Base-by-base conservation (phyloP, 2,888 invertebrate genomes). In the Peribatodes rhomboidaria region DNA sequence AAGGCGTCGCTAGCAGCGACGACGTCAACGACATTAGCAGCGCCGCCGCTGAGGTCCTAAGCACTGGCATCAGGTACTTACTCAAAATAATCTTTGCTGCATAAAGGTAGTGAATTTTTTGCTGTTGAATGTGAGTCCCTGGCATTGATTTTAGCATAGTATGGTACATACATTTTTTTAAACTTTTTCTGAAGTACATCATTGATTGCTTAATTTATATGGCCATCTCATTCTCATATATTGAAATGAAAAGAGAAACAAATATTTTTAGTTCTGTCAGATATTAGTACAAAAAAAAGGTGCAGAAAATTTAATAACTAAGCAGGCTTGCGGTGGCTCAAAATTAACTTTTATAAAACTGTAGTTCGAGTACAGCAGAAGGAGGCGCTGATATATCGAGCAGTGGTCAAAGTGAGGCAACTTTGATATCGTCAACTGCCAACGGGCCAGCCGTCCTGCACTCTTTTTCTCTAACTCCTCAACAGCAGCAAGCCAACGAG, bases 1-100 rank as follows among this genome's bases (percentile, higher is more conserved):
- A 92, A 67, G 93, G 93, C 2, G 94, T 93, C 0, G 93, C 93
- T 3, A 93, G 93, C 77, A 93, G 93, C 67, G 94, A 94, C 67
- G 93, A 93, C 72, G 91, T 93, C 4, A 92, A 93, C 61, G 93
- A 93, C 58, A 93, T 93, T 50, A 93, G 92, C 69, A 93, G 93
- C 71, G 94, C 92, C 0, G 90, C 93, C 0, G 89, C 89, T 57
- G 92, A 92, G 33, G 80, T 84, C 0, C 84, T 88, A 55, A 89
- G 88, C 67, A 89, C 93, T 52, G 94, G 89, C 6, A 94, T 94
- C 52, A 92, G 92, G 92, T 91, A 77, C 61, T 49, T 56, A 35
- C 56, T 62, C 63, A 66, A 27, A 20, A 37, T 37, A 37, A n/a
- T 37, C n/a, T n/a, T n/a, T 37, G 37, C 13, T n/a, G 0, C 6